These are phyloP conservation scores for Perdita meconis DNA, from an alignment of 2,888 invertebrate genomes.

Conservation along the genomic window DNA sequence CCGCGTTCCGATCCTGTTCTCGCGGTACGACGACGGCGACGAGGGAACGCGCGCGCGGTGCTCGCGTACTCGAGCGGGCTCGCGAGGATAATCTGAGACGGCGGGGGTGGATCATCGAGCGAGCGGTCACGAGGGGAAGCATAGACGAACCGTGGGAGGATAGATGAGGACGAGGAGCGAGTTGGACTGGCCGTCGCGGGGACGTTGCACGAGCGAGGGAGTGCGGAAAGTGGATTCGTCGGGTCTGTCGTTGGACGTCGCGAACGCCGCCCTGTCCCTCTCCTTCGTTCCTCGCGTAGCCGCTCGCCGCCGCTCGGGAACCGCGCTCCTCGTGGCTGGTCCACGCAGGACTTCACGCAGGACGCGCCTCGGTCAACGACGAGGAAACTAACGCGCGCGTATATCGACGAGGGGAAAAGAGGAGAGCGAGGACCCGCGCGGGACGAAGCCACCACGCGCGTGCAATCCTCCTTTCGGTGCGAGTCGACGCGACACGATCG, in stretches of 20 bases:
- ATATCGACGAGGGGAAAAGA: too few relatives aligned
- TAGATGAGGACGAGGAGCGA: neutral
- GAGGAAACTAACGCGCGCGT: slow-evolving; percentile 10
- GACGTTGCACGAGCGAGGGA: neutral
- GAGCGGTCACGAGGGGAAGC: neutral
- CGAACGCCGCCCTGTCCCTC: slow-evolving; percentile 59
- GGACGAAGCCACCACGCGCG: slow-evolving; percentile 31
- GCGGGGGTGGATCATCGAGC: too few relatives aligned
- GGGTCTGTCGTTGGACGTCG: slow-evolving; percentile 43
- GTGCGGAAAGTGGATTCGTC: slow-evolving; percentile 70
- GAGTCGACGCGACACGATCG: neutral
- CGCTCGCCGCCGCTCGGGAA: slow-evolving; percentile 9
- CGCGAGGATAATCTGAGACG: too few relatives aligned
- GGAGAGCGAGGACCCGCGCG: slow-evolving; percentile 13
- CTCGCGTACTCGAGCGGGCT: too few relatives aligned
- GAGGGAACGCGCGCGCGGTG: too few relatives aligned
- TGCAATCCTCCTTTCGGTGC: slow-evolving; percentile 1
- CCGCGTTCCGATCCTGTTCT: slow-evolving; percentile 36
- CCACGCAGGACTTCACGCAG: slow-evolving; percentile 3
- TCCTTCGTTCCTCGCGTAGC: slow-evolving; percentile 11
- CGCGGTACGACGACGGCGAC: too few relatives aligned
- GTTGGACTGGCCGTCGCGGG: neutral
- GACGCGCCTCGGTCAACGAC: too few relatives aligned
- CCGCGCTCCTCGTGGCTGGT: neutral
- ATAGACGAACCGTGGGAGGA: neutral